Conservation (phyloP, 2,888 invertebrate species). For the Pristionchus entomophagus region DNA sequence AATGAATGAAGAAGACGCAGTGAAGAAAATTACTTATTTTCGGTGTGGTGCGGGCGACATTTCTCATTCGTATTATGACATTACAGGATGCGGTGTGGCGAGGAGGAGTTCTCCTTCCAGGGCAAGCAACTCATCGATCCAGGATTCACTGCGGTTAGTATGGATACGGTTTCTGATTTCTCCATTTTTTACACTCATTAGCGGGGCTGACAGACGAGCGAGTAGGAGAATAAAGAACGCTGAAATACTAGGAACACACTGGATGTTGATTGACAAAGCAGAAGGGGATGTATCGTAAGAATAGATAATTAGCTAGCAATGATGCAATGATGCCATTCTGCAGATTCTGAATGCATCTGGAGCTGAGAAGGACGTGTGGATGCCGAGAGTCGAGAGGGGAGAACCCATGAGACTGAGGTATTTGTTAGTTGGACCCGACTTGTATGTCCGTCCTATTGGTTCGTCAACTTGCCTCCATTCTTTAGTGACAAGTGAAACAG, state of each 20-base stretch:
- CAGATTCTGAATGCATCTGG: constrained; percentile 56
- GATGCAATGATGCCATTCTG: background rate
- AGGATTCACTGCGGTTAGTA: constrained; percentile 87
- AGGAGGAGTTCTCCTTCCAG: constrained; percentile 88
- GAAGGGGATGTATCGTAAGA: background rate
- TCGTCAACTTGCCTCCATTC: too few relatives aligned
- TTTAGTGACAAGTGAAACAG: too few relatives aligned
- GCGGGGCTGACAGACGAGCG: too few relatives aligned
- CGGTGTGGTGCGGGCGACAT: background rate
- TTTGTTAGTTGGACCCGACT: too few relatives aligned
- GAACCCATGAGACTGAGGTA: constrained; percentile 79
- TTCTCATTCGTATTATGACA: background rate
- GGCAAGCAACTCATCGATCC: constrained; percentile 92
- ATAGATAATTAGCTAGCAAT: background rate
- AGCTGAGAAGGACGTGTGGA: constrained; percentile 50
- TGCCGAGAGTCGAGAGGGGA: constrained; percentile 57
- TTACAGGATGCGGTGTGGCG: constrained; percentile 80
- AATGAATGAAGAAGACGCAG: too few relatives aligned
- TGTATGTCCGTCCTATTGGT: too few relatives aligned
- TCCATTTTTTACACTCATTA: too few relatives aligned
- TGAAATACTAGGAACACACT: too few relatives aligned
- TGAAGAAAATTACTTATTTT: background rate
- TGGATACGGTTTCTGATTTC: constrained; percentile 77
- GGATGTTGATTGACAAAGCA: too few relatives aligned
- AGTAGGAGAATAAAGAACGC: too few relatives aligned